Base-by-base conservation (phyloP, 2,888 invertebrate species). In the Zygogramma bicolorata region DNA sequence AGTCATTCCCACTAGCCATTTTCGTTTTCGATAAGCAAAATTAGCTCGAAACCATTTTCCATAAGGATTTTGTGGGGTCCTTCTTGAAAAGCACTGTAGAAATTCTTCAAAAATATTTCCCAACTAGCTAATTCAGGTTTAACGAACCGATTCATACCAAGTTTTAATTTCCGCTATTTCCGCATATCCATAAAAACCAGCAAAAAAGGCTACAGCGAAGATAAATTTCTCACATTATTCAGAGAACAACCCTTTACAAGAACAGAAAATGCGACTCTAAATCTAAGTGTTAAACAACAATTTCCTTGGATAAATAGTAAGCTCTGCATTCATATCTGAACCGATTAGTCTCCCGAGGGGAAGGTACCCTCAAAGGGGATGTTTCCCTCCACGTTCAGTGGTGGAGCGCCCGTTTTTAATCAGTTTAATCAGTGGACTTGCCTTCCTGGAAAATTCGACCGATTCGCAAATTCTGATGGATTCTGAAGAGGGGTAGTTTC, bases 301-400 rank as follows among this genome's bases (percentile, higher is more conserved):
- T 18, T 27, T 49, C 29, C 15, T 20, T 65, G 15, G 7, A 46
- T 42, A 65, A 65, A 65, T 31, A 65, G 10, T 27, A 5, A 53
- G 27, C 13, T 20, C 3, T 40, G 31, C 46, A 40, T 65, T 42
- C 27, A 65, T 65, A 65, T 29, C 65, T 42, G 29, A 46, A 46
- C 42, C 6, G 31, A 65, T 65, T 65, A 65, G 65, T 42, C 46
- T 65, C 31, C 65, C 49, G 40, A 65, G 25, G 49, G 65, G 49
- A 29, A 29, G 25, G 29, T 22, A 20, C 29, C 5, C 8, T 15
- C 65, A 6, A 65, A 46, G 49, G 49, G 65, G 42, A 46, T 53
- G 53, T 38, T 22, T 49, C 65, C 65, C 18, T 49, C 13, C 13
- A 18, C 25, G 10, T 10, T 31, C 65, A 65, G 49, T 27, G 65